A percentile compares a stretch with the other conserved stretches of the same genome.
Evolutionary conservation across 2,888 invertebrate species (phyloP).

Genomic region (Cynaeus angustus): DNA sequence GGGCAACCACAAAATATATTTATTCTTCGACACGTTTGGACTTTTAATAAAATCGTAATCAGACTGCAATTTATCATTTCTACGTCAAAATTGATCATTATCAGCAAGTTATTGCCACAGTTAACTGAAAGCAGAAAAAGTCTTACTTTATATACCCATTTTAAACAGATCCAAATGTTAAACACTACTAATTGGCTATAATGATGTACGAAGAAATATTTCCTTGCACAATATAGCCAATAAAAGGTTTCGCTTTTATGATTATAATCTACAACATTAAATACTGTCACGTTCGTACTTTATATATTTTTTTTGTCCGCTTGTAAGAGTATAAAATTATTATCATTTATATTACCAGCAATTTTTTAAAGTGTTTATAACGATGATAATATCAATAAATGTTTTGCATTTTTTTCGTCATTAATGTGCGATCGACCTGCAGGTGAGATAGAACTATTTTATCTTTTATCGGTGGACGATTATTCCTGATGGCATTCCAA

Average conservation of each 20-base stretch:
- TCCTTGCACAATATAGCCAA: background rate
- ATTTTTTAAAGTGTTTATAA: background rate
- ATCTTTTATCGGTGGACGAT: slow-evolving; percentile 14
- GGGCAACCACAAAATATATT: background rate
- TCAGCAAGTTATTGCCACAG: too few relatives aligned
- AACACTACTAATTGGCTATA: background rate
- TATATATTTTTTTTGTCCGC: background rate
- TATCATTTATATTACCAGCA: background rate
- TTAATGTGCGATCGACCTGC: slow-evolving; percentile 8
- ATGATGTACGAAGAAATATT: background rate
- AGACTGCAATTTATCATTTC: background rate
- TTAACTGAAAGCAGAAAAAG: too few relatives aligned
- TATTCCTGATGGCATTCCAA: background rate
- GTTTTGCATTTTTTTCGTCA: background rate
- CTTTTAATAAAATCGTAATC: background rate
- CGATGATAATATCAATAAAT: slow-evolving; percentile 1
- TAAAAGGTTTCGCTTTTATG: background rate
- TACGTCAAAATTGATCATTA: too few relatives aligned
- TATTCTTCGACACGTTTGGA: background rate
- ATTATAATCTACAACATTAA: background rate
- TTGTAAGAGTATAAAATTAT: background rate
- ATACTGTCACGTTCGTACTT: background rate
- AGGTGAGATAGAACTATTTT: slow-evolving; percentile 25
- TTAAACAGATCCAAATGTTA: too few relatives aligned
- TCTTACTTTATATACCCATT: too few relatives aligned